Percentiles rank a stretch among this genome's conserved stretches.
These are phyloP conservation scores for Callocephalon fimbriatum DNA, from an alignment of 2,113 vertebrate genomes.

Conservation along the genomic window DNA sequence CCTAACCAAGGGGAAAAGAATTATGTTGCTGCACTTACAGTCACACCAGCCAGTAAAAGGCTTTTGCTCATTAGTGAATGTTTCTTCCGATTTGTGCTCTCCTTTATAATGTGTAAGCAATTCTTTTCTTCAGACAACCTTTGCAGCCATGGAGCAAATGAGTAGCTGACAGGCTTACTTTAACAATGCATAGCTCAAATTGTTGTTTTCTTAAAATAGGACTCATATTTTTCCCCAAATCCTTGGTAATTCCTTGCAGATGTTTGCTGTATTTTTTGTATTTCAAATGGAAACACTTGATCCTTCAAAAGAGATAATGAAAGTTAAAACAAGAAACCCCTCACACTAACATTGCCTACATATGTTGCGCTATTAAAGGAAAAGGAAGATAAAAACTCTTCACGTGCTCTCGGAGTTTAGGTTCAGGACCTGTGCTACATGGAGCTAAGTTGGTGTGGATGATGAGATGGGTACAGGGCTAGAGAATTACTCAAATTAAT, in stretches of 20 bases:
- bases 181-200: slow-evolving; percentile 40
- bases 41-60: not conserved
- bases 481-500: not conserved
- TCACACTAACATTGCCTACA: not conserved
- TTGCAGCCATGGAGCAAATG: slow-evolving; percentile 1
- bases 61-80: slow-evolving; percentile 15
- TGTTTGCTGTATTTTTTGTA: not conserved
- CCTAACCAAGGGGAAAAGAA: not conserved
- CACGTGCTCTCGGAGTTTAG: not conserved
- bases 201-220: slow-evolving; percentile 36
- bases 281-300: slow-evolving; percentile 30
- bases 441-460: not conserved
- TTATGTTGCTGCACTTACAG: not conserved
- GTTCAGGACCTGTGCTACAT: not conserved
- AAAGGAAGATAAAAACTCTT: not conserved
- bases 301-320: slow-evolving; percentile 30
- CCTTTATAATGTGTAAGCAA: slow-evolving; percentile 4
- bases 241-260: slow-evolving; percentile 54
- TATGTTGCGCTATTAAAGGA: not conserved
- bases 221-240: slow-evolving; percentile 48
- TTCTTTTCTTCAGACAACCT: slow-evolving; percentile 12
- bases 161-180: slow-evolving; percentile 54
- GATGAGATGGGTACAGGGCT: not conserved
- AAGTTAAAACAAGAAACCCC: slow-evolving; percentile 1
- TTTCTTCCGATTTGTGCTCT: slow-evolving; percentile 4